Conservation (phyloP, 2,888 invertebrate species). For the Nemurella pictetii region DNA sequence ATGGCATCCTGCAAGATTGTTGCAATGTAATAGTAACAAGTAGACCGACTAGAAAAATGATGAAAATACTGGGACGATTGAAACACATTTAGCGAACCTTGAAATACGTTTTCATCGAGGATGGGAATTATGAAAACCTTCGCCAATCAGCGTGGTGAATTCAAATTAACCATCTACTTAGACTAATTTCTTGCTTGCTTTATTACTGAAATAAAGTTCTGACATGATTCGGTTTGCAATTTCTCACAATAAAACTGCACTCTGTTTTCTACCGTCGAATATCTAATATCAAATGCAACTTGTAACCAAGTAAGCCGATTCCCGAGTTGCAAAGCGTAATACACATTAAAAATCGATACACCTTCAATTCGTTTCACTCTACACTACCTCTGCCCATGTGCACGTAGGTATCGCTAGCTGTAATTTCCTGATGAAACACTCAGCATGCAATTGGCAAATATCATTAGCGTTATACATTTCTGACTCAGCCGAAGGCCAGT, state of each 20-base stretch:
- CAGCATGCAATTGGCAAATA: neutral
- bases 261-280: neutral
- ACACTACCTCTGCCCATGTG: neutral
- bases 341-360: neutral
- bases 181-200: neutral
- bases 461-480: neutral
- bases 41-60: neutral
- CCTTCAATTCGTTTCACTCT: neutral
- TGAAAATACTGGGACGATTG: neutral
- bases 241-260: neutral
- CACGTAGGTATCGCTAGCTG: neutral
- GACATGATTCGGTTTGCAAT: neutral
- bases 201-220: neutral
- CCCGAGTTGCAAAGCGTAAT: neutral
- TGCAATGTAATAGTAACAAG: neutral
- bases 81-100: no score
- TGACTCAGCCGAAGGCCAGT: neutral
- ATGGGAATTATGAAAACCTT: neutral
- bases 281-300: no score
- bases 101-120: neutral
- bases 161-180: neutral
- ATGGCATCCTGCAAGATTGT: neutral
- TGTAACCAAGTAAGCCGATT: neutral
- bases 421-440: neutral
- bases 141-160: neutral